These are phyloP conservation scores for Xanthorhoe designata DNA, from an alignment of 2,888 invertebrate species.

Conservation along the genomic window DNA sequence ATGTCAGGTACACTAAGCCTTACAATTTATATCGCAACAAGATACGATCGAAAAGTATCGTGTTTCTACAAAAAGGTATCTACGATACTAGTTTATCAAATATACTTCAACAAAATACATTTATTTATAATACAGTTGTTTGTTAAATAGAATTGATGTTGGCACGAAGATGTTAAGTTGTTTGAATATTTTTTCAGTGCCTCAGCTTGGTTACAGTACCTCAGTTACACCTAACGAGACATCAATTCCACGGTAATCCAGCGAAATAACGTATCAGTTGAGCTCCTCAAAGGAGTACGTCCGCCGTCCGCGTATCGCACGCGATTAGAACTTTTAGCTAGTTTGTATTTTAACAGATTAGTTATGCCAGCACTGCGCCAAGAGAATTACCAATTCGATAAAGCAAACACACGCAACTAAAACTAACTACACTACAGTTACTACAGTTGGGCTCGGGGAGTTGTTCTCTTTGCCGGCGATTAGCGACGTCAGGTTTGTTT, in stretches of 20 bases:
- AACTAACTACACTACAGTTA: slow-evolving; percentile 30
- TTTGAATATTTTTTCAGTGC: not conserved
- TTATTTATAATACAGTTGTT: not conserved
- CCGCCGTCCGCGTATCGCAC: slow-evolving; percentile 43
- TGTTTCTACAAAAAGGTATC: slow-evolving; percentile 12
- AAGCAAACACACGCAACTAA: slow-evolving; percentile 54
- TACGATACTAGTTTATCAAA: slow-evolving; percentile 8
- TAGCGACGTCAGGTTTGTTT: slow-evolving; percentile 18
- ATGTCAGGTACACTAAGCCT: slow-evolving; percentile 24
- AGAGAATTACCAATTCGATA: slow-evolving; percentile 56
- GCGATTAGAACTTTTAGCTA: slow-evolving; percentile 45
- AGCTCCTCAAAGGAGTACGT: slow-evolving; percentile 47
- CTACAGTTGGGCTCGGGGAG: slow-evolving; percentile 30
- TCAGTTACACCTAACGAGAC: slow-evolving; percentile 38
- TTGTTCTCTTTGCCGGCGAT: slow-evolving; percentile 34
- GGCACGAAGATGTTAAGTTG: not conserved
- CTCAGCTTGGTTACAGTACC: not conserved
- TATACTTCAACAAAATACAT: not conserved
- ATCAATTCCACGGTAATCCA: slow-evolving; percentile 45
- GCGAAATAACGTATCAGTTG: slow-evolving; percentile 44
- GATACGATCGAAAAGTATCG: slow-evolving; percentile 25
- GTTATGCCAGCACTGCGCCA: slow-evolving; percentile 43
- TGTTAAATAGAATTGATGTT: not conserved
- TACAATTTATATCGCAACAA: slow-evolving; percentile 27
- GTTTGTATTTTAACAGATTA: slow-evolving; percentile 55